A percentile compares a stretch with the other conserved stretches of the same genome.
Evolutionary conservation across 2,888 invertebrate species (phyloP).

Genomic region (Drosophila affinis): DNA sequence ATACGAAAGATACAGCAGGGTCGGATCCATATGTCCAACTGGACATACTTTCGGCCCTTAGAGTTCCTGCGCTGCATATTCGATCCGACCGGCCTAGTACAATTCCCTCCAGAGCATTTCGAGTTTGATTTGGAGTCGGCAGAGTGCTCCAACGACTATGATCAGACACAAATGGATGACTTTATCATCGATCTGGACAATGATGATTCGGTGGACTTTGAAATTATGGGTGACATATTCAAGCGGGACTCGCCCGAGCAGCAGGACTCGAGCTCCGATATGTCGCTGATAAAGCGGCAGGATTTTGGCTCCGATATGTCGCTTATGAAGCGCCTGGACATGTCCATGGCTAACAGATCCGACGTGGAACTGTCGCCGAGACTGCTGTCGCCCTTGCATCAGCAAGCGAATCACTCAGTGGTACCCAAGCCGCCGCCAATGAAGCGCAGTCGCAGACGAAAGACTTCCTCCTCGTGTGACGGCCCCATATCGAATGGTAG

Average conservation of each 20-base stretch:
- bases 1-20: conserved; percentile 61
- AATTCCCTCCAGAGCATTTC: conserved; percentile 45
- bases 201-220: conserved; percentile 68
- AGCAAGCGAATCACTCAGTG: neutral
- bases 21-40: conserved; percentile 35
- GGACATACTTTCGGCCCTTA: conserved; percentile 57
- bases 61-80: conserved; percentile 64
- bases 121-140: conserved; percentile 10
- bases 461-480: conserved; percentile 43
- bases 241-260: conserved; percentile 33
- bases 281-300: conserved; percentile 19
- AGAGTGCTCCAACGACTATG: conserved; percentile 3
- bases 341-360: conserved; percentile 24
- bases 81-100: conserved; percentile 52
- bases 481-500: conserved; percentile 19
- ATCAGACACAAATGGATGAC: conserved; percentile 37
- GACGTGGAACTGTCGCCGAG: conserved; percentile 48
- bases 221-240: conserved; percentile 67
- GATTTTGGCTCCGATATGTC: conserved; percentile 23
- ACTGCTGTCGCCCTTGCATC: conserved; percentile 41
- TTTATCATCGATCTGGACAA: conserved; percentile 61
- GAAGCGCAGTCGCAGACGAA: conserved; percentile 45
- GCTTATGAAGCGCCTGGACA: conserved; percentile 7
- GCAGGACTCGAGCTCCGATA: conserved; percentile 35
- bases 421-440: conserved; percentile 18